phyloP scores from a whole-genome alignment of 2,113 vertebrate species.

The Centropus bengalensis region DNA sequence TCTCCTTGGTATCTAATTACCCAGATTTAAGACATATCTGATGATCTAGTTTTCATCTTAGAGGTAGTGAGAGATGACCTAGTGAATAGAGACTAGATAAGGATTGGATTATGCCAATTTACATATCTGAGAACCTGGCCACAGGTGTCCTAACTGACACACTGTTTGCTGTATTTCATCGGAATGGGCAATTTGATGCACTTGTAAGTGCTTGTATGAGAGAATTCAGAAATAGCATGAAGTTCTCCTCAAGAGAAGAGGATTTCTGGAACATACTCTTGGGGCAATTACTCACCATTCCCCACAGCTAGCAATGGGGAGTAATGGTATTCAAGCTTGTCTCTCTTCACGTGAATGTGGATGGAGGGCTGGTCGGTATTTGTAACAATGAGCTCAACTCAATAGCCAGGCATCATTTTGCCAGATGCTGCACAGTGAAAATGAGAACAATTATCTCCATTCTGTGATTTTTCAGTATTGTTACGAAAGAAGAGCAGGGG shows the following conservation, averaged over 20 bases:
- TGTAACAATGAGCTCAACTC: not conserved
- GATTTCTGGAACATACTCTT: not conserved
- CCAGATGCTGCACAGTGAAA: not conserved
- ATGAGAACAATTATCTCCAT: not conserved
- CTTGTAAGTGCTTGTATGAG: not conserved
- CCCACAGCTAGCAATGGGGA: not conserved
- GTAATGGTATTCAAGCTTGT: not conserved
- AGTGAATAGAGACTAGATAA: not conserved
- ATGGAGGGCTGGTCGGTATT: not conserved
- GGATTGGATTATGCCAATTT: not conserved
- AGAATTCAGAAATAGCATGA: not conserved
- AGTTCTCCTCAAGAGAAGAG: not conserved
- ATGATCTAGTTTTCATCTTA: not conserved
- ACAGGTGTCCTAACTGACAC: not conserved
- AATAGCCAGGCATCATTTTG: not conserved
- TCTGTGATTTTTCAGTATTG: not conserved
- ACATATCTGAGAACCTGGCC: not conserved
- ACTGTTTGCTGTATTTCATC: not conserved
- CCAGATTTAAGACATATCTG: not conserved
- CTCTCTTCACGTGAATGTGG: not conserved
- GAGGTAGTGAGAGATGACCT: not conserved
- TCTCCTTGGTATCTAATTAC: not conserved
- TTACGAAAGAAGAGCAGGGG: not conserved
- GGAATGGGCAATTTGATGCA: not conserved
- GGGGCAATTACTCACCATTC: not conserved